Base-by-base conservation (phyloP, 2,797 vertebrate genomes). In the Pelochelys cantorii region DNA sequence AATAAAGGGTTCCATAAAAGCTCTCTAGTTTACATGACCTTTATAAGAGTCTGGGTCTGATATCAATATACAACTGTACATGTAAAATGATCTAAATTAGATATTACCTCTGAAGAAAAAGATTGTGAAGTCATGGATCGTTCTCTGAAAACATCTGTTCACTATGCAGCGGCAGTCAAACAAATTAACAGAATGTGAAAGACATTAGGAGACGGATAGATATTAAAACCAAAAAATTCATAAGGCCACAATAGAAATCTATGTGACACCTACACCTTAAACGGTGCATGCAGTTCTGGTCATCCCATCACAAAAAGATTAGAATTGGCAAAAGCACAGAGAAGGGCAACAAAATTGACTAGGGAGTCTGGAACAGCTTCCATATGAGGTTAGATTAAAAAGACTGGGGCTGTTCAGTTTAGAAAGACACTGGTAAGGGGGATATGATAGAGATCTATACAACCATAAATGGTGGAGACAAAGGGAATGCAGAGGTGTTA, bases 1-100 rank as follows among this genome's bases (percentile, higher is more conserved):
- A 98, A 97, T 97, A 98, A 98, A 97, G 95, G 97, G 94, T 93
- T 95, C 81, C 84, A 95, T 97, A 97, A 98, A 98, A 97, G 85
- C 96, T 95, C 96, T 89, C 86, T 93, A 96, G 90, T 96, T 96
- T 97, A 86, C 90, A 94, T 97, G 97, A 97, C 94, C 97, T 97
- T 96, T 96, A 87, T 94, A 86, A 77, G 95, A 97, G 96, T 94
- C 88, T 95, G 93, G 95, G 96, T 97, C 92, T 95, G 95, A 94
- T 97, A 96, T 83, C 96, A 96, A 89, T 94, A 91, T 71, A 71
- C 65, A 71, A 71, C n/a, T 37, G 12, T 37, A 22, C 65, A 23
- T 71, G n/a, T 11, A 71, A 34, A 71, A 71, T 23, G 17, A 71
- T 71, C 18, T 71, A 34, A 71, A 71, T 71, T 71, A 71, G 65